phyloP scores from a whole-genome alignment of 2,797 vertebrate species.

The Mormyrus hasselquistii region DNA sequence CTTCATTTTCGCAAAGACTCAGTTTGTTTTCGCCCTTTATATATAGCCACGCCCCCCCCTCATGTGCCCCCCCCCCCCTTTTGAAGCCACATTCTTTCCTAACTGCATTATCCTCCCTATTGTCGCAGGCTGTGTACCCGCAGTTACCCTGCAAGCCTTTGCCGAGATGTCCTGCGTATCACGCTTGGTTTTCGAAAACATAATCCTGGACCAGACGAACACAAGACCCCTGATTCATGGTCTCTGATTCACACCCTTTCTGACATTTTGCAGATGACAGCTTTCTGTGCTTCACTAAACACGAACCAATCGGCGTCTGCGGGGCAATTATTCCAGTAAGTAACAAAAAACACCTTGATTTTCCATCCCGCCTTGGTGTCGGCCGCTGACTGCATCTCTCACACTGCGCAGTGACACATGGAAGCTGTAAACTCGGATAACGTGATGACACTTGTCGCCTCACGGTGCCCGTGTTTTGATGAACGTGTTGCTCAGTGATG shows the following conservation, averaged over 20 bases:
- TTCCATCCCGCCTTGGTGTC: conserved; percentile 8
- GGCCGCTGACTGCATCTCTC: background rate
- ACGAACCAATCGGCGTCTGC: conserved; percentile 85
- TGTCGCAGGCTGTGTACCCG: background rate
- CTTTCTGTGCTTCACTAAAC: conserved; percentile 83
- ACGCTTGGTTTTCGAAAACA: background rate
- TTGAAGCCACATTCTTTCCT: background rate
- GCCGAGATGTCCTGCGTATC: background rate
- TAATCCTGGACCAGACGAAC: background rate
- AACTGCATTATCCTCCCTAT: background rate
- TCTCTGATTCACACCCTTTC: background rate
- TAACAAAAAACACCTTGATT: conserved; percentile 33
- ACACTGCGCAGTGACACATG: background rate
- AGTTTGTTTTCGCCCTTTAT: background rate
- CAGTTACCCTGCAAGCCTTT: background rate
- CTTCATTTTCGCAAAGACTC: background rate
- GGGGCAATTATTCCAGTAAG: conserved; percentile 93
- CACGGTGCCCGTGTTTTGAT: background rate
- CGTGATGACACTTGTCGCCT: background rate
- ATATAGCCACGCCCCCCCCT: background rate
- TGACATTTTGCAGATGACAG: conserved; percentile 72
- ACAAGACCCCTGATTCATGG: background rate
- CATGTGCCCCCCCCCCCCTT: background rate
- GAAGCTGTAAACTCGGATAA: background rate
- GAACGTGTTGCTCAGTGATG: background rate